phyloP scores from a whole-genome alignment of 2,113 vertebrate genomes.

The Pseudopodoces humilis region DNA sequence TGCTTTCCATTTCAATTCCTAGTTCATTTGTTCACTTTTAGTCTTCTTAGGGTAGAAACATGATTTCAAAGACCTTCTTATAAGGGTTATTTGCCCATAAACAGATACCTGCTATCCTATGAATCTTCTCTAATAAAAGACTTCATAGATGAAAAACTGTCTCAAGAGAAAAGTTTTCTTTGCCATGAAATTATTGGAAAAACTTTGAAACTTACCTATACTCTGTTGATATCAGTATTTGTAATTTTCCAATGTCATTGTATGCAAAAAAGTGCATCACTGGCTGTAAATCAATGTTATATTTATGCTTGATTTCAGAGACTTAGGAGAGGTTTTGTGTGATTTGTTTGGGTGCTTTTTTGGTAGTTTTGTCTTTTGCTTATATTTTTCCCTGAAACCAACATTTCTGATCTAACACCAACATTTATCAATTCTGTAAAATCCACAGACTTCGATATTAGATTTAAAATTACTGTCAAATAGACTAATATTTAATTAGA shows the following conservation, averaged over 20 bases:
- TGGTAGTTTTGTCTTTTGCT: neutral
- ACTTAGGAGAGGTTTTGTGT: neutral
- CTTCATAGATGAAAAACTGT: neutral
- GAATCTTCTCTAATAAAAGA: neutral
- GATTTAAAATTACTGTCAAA: neutral
- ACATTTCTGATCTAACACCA: neutral
- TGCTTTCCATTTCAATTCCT: neutral
- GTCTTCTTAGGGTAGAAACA: neutral
- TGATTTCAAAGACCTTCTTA: neutral
- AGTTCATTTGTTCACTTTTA: neutral
- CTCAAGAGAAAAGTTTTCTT: neutral
- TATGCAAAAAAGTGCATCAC: neutral
- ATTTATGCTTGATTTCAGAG: neutral
- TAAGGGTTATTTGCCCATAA: neutral
- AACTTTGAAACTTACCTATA: neutral
- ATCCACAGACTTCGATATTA: neutral
- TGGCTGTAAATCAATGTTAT: neutral
- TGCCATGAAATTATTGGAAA: neutral
- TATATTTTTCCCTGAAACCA: neutral
- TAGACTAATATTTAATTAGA: neutral
- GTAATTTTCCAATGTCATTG: neutral
- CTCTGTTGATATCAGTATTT: neutral
- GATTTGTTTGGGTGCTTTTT: rapidly evolving
- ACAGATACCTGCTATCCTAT: neutral
- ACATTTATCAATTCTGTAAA: neutral